Conservation (phyloP, 2,113 vertebrate species). For the Dasyprocta punctata region DNA sequence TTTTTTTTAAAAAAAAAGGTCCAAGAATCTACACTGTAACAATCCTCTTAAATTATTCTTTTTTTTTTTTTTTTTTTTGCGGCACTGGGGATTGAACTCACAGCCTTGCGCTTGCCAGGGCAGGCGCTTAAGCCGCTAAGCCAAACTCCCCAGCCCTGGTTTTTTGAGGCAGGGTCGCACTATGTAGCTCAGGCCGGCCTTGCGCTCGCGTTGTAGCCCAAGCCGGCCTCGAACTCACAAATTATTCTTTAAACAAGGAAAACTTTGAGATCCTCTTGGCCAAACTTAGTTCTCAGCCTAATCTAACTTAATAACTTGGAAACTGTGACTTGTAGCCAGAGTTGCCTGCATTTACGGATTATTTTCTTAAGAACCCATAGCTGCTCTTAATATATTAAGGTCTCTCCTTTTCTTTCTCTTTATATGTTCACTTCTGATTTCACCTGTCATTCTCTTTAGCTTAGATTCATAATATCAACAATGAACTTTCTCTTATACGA, state of each 20-base stretch:
- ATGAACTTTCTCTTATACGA: neutral
- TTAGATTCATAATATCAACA: neutral
- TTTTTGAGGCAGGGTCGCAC: too few relatives aligned
- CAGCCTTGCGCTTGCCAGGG: too few relatives aligned
- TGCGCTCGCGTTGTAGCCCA: too few relatives aligned
- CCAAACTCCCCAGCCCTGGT: too few relatives aligned
- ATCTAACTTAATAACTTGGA: neutral
- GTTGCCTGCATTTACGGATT: neutral
- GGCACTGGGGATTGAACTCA: too few relatives aligned
- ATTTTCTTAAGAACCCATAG: neutral
- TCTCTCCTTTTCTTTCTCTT: neutral
- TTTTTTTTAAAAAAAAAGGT: neutral
- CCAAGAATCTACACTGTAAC: neutral
- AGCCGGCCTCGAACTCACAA: too few relatives aligned
- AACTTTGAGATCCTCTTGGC: neutral
- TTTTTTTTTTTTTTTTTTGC: too few relatives aligned
- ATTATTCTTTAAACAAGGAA: neutral
- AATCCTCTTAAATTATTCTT: neutral
- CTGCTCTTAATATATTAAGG: neutral
- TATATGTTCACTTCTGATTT: neutral
- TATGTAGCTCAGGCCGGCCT: too few relatives aligned
- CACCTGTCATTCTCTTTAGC: neutral
- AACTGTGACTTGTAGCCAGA: neutral
- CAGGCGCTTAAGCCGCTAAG: too few relatives aligned
- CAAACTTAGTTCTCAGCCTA: neutral